Base-by-base conservation (phyloP, 2,797 vertebrate genomes). In the Botia almorhae region DNA sequence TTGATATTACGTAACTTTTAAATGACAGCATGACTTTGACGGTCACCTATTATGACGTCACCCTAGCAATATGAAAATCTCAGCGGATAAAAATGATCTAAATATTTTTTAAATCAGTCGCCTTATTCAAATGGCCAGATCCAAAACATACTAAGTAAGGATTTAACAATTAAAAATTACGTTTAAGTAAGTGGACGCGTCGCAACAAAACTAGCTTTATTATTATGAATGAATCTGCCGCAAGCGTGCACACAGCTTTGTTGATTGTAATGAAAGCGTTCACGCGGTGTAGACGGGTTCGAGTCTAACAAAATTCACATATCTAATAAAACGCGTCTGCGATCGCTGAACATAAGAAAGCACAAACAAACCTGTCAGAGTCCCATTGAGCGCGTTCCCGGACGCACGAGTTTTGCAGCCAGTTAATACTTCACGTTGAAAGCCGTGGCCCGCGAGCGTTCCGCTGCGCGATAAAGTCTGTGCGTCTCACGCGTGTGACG, bases 311-410 rank as follows among this genome's bases (percentile, higher is more conserved):
- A 58, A 58, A 12, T 58, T 23, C 19, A 43, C 74, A 29, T 14
- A 39, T 36, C 26, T 36, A 12, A 53, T 21, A 6, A 58, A 43
- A 60, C 21, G 7, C 7, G 19, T 23, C 21, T 55, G 13, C 13
- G 4, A 16, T 67, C 7, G 26, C 36, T 21, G 26, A 7, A 4
- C 11, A 6, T 3, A 7, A 10, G 5, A 48, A 60, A 69, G 7
- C 4, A 55, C 74, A 71, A 91, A 91, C 74, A 80, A 91, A 92
- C 91, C 91, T 85, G 55, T 74, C 36, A 61, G 3, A 79, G 79
- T 90, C 88, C 88, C 89, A 91, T 90, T 84, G 90, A 91, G 84
- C 79, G 81, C 74, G 61, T 46, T 61, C 61, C 69, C 23, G 23
- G 23, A 26, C 23, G 23, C 23, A 17, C 23, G 48, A 76, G 50